Evolutionary conservation across 2,113 vertebrate species (phyloP).

Genomic region (Antennarius striatus): DNA sequence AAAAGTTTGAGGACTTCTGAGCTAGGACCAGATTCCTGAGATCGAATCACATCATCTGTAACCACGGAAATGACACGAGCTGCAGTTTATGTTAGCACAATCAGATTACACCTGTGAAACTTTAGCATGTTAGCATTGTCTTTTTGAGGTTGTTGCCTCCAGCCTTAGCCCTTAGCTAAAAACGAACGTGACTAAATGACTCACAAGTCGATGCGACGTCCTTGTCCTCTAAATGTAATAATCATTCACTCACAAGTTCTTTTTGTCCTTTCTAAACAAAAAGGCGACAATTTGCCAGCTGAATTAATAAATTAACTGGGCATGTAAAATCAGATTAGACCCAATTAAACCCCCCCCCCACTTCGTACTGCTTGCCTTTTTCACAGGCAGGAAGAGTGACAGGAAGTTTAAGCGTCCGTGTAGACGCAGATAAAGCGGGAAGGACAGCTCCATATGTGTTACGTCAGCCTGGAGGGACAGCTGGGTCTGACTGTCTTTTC

Average conservation of each 20-base stretch:
- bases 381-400: conserved; percentile 57
- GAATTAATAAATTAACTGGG: conserved; percentile 62
- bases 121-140: too few relatives aligned
- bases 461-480: conserved; percentile 66
- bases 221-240: too few relatives aligned
- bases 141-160: too few relatives aligned
- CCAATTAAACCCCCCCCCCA: conserved; percentile 52
- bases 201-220: too few relatives aligned
- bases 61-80: too few relatives aligned
- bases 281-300: conserved; percentile 35
- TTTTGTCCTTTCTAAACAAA: conserved; percentile 26
- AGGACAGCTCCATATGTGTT: conserved; percentile 77
- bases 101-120: too few relatives aligned
- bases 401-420: conserved; percentile 60
- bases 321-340: conserved; percentile 60
- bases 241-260: not conserved
- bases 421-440: conserved; percentile 67
- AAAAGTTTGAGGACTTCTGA: too few relatives aligned
- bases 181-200: too few relatives aligned
- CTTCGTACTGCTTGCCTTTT: conserved; percentile 44
- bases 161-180: too few relatives aligned
- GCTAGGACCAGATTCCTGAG: too few relatives aligned
- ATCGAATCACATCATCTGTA: too few relatives aligned
- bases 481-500: conserved; percentile 70
- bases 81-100: too few relatives aligned